These are phyloP conservation scores for Orthonyx spaldingii DNA, from an alignment of 2,113 vertebrate species.

Conservation along the genomic window DNA sequence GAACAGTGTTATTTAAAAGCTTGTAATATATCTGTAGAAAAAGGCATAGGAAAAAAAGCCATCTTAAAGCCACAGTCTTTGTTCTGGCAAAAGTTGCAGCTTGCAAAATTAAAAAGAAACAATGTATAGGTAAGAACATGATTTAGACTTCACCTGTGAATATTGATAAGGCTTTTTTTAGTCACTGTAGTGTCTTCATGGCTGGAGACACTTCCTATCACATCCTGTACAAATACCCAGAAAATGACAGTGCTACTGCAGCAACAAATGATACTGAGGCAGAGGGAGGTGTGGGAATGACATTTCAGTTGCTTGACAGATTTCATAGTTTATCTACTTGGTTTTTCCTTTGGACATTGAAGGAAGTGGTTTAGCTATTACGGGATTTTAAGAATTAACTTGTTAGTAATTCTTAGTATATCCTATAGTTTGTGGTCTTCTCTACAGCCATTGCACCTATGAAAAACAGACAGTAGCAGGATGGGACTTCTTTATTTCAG, in stretches of 20 bases:
- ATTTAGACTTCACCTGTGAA: neutral
- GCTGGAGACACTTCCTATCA: neutral
- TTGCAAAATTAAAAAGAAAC: neutral
- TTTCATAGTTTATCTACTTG: neutral
- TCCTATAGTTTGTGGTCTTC: neutral
- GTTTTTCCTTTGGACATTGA: neutral
- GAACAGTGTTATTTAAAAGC: neutral
- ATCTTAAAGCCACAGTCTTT: neutral
- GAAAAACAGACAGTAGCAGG: neutral
- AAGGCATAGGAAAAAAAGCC: neutral
- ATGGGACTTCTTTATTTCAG: neutral
- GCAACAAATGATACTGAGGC: neutral
- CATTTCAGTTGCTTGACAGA: neutral
- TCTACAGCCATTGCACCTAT: neutral
- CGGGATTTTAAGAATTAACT: neutral
- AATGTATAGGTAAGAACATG: neutral
- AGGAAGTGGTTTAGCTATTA: neutral
- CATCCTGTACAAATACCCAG: neutral
- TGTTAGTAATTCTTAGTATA: neutral
- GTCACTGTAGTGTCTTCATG: neutral
- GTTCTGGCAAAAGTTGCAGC: neutral
- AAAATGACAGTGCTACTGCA: neutral
- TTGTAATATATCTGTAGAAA: neutral
- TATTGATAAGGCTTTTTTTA: neutral
- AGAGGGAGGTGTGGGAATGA: neutral